Base-by-base conservation (phyloP, 2,113 vertebrate species). In the Perognathus longimembris region DNA sequence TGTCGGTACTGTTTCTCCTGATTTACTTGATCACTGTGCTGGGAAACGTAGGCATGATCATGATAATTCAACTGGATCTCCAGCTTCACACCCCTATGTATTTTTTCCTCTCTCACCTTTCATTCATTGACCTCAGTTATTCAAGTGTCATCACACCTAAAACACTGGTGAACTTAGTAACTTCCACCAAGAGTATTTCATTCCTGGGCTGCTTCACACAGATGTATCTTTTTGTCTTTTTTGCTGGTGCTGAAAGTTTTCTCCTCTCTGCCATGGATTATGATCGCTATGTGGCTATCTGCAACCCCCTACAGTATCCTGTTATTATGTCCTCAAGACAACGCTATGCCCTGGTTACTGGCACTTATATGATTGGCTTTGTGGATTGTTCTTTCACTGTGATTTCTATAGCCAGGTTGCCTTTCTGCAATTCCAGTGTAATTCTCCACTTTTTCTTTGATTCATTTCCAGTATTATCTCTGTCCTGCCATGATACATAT, bases 391-490 rank as follows among this genome's bases (percentile, higher is more conserved):
- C 66, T 30, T 7, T 71, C 15, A 11, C 11, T 57, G 5, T 36
- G 4, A 1, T 85, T 30, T 57, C 1, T 26, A 20, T 57, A 4
- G 70, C 7, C 14, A 64, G 6, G 38, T 17, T 79, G 6, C 36
- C 38, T 63, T 75, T 75, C 57, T 81, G 28, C 32, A 38, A 76
- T 4, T 94, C 91, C 22, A 95, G 92, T 42, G 9, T 76, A 18
- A 80, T 94, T 32, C 40, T 32, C 36, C 94, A 96, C 38, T 96
- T 95, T 82, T 96, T 93, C 90, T 97, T 94, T 94, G 95, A 94
- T 24, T n/a, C 32, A 3, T 6, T 67, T 9, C 79, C 93, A 32
- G 1, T 89, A 26, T 40, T 91, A 45, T 28, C 38, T 11, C 18
- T 81, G 42, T 93, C 85, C 21, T 91, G 83, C 28, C 84, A 83